Conservation (phyloP, 2,888 invertebrate genomes). For the Chalcosyrphus nemorum region DNA sequence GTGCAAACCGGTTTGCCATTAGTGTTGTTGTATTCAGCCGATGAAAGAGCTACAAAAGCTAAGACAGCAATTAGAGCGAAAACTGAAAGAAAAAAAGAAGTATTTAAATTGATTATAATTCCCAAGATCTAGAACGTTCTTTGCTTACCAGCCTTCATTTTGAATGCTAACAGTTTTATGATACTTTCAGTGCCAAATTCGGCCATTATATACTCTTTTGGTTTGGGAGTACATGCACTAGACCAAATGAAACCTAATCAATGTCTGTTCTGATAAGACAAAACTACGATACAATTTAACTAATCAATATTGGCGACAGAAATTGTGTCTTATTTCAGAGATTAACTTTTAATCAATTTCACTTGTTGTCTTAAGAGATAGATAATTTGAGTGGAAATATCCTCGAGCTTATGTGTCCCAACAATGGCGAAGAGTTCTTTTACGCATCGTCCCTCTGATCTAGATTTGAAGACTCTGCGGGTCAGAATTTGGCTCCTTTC, state of each 20-base stretch:
- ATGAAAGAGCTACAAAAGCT: slow-evolving; percentile 65
- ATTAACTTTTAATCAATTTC: background rate
- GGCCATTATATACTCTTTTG: slow-evolving; percentile 13
- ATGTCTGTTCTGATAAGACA: background rate
- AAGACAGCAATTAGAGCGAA: slow-evolving; percentile 31
- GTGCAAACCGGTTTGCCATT: slow-evolving; percentile 77
- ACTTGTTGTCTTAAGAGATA: background rate
- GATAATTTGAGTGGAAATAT: too few relatives aligned
- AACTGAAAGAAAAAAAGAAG: slow-evolving; percentile 10
- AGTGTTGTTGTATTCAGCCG: slow-evolving; percentile 42
- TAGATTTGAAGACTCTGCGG: too few relatives aligned
- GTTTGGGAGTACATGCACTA: background rate
- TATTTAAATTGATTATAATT: too few relatives aligned
- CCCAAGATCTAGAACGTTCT: too few relatives aligned
- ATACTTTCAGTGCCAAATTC: background rate
- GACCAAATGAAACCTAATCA: background rate
- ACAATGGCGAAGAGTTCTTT: too few relatives aligned
- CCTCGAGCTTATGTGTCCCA: too few relatives aligned
- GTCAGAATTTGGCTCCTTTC: too few relatives aligned
- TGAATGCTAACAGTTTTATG: slow-evolving; percentile 14
- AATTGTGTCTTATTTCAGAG: background rate
- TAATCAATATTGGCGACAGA: background rate
- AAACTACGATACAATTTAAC: background rate
- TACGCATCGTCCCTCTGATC: too few relatives aligned
- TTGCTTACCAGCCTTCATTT: slow-evolving; percentile 54